These are phyloP conservation scores for Drosophila persimilis DNA, from an alignment of 1,140 invertebrate species.

Conservation along the genomic window DNA sequence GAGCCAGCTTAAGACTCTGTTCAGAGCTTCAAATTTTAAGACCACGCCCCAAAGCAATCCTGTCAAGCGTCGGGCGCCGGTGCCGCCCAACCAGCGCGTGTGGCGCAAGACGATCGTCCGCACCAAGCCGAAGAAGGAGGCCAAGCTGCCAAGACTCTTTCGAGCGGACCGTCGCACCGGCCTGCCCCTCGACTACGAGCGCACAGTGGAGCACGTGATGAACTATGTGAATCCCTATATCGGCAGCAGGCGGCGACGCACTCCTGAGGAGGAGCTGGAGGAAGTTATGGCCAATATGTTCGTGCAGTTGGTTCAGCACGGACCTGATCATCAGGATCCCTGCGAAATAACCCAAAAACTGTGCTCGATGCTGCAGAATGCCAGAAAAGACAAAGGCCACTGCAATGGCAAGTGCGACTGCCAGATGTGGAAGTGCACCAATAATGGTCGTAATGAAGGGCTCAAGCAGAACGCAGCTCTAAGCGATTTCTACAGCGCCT, in stretches of 20 bases:
- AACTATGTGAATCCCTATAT: conserved; percentile 57
- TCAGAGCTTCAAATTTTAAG: neutral
- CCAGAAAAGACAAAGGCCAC: neutral
- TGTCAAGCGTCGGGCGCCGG: neutral
- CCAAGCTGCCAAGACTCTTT: conserved; percentile 40
- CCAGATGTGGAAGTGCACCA: neutral
- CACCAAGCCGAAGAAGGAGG: conserved; percentile 28
- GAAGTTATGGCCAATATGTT: conserved; percentile 28
- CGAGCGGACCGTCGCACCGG: conserved; percentile 48
- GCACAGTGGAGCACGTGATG: conserved; percentile 55
- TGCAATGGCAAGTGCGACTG: too few species aligned
- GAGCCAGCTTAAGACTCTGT: neutral
- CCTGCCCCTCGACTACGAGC: conserved; percentile 61
- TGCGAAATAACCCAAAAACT: neutral
- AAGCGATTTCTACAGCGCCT: conserved; percentile 45
- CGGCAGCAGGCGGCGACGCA: neutral
- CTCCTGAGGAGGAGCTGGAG: conserved; percentile 28
- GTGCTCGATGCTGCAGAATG: neutral
- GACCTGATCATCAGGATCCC: neutral
- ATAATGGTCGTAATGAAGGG: neutral
- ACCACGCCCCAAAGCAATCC: neutral
- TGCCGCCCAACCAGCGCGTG: neutral
- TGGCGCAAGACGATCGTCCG: conserved; percentile 43
- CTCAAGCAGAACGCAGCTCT: conserved; percentile 10
- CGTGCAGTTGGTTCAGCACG: neutral